Evolutionary conservation across 1,140 invertebrate genomes (phyloP), one percentile per base, ranked within the genome.

Genomic region (Saccostrea echinata): DNA sequence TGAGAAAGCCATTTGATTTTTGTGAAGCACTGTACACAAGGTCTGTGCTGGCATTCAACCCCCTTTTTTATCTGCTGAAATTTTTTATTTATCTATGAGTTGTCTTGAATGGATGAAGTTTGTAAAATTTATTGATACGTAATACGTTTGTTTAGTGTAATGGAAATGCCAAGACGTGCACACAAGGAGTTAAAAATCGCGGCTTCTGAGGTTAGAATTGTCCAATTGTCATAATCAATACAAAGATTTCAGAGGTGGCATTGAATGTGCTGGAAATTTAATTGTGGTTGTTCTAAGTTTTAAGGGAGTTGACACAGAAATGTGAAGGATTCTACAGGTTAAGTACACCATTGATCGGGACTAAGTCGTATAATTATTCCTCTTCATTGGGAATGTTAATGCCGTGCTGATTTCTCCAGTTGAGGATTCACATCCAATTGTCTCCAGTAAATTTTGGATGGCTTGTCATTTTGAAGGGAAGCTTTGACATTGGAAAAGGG

Each of bases 371-470:
- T 27, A 33, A 76, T 76, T 33, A 33, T 33, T 76, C 68, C 68
- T 76, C 68, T 76, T 76, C 24, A 30, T 76, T 76, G 12, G 68
- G 68, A 76, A 76, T 76, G 68, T 76, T 76, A 76, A 76, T 76
- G 13, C 68, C 30, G 12, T 9, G 27, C 6, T 76, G 68, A 76
- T 61, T 61, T 61, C 55, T 61, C 18, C 21, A 21, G 55, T n/a
- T 16, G 16, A 61, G n/a, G 55, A 61, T 18, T 24, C 24, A 16
- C 27, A 27, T 76, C 68, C 30, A 18, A 76, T 76, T 33, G 68
- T 76, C 68, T 16, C 16, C 24, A 33, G 27, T 76, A 27, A 76
- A 76, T 76, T 43, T 43, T 76, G 68, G 68, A 76, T 76, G 24
- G 68, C 68, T 27, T 76, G 68, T 76, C 30, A 33, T 30, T 76